A percentile compares a stretch with the other conserved stretches of the same genome.
These are phyloP conservation scores for Aphaenogaster floridana DNA, from an alignment of 1,140 invertebrate genomes.

Conservation along the genomic window DNA sequence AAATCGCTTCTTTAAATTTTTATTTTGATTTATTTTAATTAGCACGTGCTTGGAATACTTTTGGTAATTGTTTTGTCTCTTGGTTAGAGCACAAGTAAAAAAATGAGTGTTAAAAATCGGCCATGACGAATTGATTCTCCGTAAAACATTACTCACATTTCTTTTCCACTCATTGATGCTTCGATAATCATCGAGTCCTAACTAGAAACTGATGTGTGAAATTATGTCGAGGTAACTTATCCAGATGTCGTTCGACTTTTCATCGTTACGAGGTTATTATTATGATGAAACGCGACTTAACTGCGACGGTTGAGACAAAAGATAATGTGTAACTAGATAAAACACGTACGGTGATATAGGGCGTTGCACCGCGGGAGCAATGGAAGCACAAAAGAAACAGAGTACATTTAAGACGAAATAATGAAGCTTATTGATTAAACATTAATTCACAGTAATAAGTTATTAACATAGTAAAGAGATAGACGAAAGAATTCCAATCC, in stretches of 20 bases:
- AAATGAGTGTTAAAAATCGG: background rate
- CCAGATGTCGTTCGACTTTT: slow-evolving; percentile 54
- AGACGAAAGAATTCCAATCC: background rate
- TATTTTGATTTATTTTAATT: background rate
- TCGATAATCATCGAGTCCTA: slow-evolving; percentile 36
- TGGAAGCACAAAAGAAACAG: slow-evolving; percentile 4
- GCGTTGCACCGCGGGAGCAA: slow-evolving; percentile 25
- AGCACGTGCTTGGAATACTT: background rate
- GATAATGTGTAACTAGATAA: slow-evolving; percentile 56
- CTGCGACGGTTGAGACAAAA: slow-evolving; percentile 25
- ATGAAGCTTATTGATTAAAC: background rate
- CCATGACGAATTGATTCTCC: background rate
- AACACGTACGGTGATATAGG: slow-evolving; percentile 45
- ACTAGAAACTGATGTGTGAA: slow-evolving; percentile 39
- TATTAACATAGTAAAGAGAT: background rate
- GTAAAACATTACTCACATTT: slow-evolving; percentile 19
- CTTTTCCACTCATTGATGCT: slow-evolving; percentile 32
- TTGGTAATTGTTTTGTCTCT: background rate
- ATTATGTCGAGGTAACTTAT: slow-evolving; percentile 61
- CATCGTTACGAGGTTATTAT: slow-evolving; percentile 50
- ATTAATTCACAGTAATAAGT: background rate
- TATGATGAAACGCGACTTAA: slow-evolving; percentile 33
- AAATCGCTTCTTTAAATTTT: background rate
- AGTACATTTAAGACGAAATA: background rate
- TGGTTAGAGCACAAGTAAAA: background rate